Evolutionary conservation across 1,140 invertebrate species (phyloP).

Genomic region (Tetramorium alpestre): DNA sequence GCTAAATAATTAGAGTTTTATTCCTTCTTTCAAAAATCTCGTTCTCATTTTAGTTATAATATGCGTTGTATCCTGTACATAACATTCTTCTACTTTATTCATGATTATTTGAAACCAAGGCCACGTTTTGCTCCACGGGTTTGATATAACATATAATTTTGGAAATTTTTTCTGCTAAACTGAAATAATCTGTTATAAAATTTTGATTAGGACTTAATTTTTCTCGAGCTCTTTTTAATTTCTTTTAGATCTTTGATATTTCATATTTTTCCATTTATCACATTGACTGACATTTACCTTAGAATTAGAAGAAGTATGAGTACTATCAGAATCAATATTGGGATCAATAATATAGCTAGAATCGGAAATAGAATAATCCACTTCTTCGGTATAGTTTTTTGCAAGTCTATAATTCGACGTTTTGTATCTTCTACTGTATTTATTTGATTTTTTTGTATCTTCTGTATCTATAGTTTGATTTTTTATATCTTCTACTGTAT

Average conservation of each 20-base stretch:
- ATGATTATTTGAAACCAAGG: not conserved
- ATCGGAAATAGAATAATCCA: too few species aligned
- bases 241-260: not conserved
- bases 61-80: not conserved
- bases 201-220: conserved; percentile 1
- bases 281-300: too few species aligned
- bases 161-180: conserved; percentile 2
- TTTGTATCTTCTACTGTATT: not conserved
- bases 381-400: too few species aligned
- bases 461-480: too few species aligned
- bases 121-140: too few species aligned
- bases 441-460: not conserved
- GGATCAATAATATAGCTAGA: too few species aligned
- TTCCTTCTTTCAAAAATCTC: not conserved
- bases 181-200: conserved; percentile 10
- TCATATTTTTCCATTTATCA: conserved; percentile 7
- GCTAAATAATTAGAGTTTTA: not conserved
- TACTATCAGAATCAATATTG: too few species aligned
- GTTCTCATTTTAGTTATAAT: conserved; percentile 2
- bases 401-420: too few species aligned
- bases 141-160: not conserved
- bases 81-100: conserved; percentile 8
- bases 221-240: not conserved
- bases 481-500: not conserved
- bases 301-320: too few species aligned